Conservation (phyloP, 2,113 vertebrate genomes). For the Menidia beryllina region DNA sequence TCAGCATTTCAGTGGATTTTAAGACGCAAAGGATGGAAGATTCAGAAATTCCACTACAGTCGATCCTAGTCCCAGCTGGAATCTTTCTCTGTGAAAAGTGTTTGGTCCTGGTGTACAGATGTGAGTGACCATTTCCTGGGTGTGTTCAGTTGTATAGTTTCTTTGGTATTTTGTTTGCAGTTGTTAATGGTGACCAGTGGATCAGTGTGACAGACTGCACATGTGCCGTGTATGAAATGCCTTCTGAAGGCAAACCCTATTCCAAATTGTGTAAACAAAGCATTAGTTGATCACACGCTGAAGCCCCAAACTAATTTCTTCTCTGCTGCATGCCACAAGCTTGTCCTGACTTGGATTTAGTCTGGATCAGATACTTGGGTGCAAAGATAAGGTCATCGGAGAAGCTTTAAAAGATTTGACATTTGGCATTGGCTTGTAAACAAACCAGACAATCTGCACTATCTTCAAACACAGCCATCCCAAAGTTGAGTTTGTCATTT, state of each 20-base stretch:
- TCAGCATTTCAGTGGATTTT: too few species aligned
- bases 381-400: conserved; percentile 32
- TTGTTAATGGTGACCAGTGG: too few species aligned
- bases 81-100: too few species aligned
- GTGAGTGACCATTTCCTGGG: too few species aligned
- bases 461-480: conserved; percentile 17
- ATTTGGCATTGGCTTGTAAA: not conserved
- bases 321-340: not conserved
- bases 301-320: conserved; percentile 11
- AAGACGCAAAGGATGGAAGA: too few species aligned
- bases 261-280: conserved; percentile 23
- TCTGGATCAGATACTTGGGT: conserved; percentile 58
- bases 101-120: too few species aligned
- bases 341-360: conserved; percentile 48
- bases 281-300: conserved; percentile 16
- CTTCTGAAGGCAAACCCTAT: not conserved
- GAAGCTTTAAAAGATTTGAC: conserved; percentile 3
- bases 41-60: too few species aligned
- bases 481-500: not conserved
- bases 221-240: too few species aligned
- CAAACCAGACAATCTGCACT: conserved; percentile 5
- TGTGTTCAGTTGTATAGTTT: too few species aligned
- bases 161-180: too few species aligned
- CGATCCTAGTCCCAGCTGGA: too few species aligned
- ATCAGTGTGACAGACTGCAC: too few species aligned